These are phyloP conservation scores for Sinonovacula constricta DNA, from an alignment of 1,140 invertebrate genomes.

Conservation along the genomic window DNA sequence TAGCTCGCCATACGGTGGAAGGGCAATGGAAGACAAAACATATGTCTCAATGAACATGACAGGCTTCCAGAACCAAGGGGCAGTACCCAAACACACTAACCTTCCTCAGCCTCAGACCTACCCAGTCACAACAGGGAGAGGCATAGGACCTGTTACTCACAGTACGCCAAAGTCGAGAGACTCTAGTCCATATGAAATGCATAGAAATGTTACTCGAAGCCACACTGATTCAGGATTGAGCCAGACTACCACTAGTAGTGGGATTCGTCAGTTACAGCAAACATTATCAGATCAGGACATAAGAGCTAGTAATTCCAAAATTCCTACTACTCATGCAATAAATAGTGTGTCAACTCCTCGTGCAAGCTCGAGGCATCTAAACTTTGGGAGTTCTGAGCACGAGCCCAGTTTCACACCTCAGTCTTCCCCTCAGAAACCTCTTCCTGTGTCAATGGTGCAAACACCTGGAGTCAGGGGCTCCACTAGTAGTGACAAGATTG, in stretches of 20 bases:
- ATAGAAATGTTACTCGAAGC: slow-evolving; percentile 33
- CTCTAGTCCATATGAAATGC: slow-evolving; percentile 52
- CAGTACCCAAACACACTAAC: slow-evolving; percentile 55
- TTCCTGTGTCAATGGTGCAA: neutral
- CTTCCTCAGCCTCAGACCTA: slow-evolving; percentile 57
- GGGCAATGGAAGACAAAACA: neutral
- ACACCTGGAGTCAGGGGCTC: slow-evolving; percentile 29
- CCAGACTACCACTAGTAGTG: neutral
- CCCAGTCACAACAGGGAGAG: slow-evolving; percentile 1
- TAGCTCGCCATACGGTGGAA: neutral
- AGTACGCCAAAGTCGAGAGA: slow-evolving; percentile 56
- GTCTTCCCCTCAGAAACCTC: neutral
- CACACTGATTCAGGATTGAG: slow-evolving; percentile 30
- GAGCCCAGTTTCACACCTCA: neutral
- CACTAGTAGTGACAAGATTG: slow-evolving; percentile 38
- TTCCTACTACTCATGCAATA: neutral
- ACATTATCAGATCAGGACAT: too few relatives aligned
- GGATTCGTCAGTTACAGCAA: too few relatives aligned
- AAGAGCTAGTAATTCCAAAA: too few relatives aligned
- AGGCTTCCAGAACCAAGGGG: slow-evolving; percentile 47
- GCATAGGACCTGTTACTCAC: slow-evolving; percentile 45
- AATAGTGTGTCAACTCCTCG: neutral
- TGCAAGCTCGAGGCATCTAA: neutral
- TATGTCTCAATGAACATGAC: slow-evolving; percentile 38
- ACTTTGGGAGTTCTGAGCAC: neutral